These are phyloP conservation scores for Falco novaeseelandiae DNA, from an alignment of 2,797 vertebrate species.

Conservation along the genomic window DNA sequence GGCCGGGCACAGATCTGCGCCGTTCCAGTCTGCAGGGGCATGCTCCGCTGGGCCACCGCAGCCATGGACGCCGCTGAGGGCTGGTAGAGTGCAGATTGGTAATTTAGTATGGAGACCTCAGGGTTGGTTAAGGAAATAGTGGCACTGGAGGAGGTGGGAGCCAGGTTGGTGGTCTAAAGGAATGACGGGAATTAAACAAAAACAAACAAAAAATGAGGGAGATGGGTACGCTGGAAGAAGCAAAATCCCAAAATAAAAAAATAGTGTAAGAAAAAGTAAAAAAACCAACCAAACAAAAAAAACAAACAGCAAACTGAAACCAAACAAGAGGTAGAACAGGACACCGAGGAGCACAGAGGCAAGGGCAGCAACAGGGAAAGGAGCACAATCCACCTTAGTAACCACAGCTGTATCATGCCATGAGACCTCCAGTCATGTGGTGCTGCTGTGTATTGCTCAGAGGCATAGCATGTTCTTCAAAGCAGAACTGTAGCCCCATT, in stretches of 20 bases:
- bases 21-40: slow-evolving; percentile 93
- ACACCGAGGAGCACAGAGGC: not conserved
- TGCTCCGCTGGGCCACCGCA: slow-evolving; percentile 95
- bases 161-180: slow-evolving; percentile 92
- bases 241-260: slow-evolving; percentile 56
- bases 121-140: slow-evolving; percentile 96
- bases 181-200: slow-evolving; percentile 88
- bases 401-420: not conserved
- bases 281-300: slow-evolving; percentile 3
- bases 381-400: not conserved
- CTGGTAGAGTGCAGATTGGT: slow-evolving; percentile 98
- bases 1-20: slow-evolving; percentile 95
- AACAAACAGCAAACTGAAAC: slow-evolving; percentile 34
- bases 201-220: slow-evolving; percentile 82
- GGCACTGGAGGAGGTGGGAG: slow-evolving; percentile 96
- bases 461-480: not conserved
- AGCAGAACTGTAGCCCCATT: not conserved
- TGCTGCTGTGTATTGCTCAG: not conserved
- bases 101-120: slow-evolving; percentile 97
- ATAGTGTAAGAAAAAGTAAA: slow-evolving; percentile 23
- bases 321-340: slow-evolving; percentile 1
- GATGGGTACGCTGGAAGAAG: slow-evolving; percentile 68
- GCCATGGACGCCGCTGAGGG: slow-evolving; percentile 96
- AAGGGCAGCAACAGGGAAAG: not conserved
- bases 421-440: accelerated